phyloP scores from a whole-genome alignment of 2,113 vertebrate genomes.

The Mustelus asterias region DNA sequence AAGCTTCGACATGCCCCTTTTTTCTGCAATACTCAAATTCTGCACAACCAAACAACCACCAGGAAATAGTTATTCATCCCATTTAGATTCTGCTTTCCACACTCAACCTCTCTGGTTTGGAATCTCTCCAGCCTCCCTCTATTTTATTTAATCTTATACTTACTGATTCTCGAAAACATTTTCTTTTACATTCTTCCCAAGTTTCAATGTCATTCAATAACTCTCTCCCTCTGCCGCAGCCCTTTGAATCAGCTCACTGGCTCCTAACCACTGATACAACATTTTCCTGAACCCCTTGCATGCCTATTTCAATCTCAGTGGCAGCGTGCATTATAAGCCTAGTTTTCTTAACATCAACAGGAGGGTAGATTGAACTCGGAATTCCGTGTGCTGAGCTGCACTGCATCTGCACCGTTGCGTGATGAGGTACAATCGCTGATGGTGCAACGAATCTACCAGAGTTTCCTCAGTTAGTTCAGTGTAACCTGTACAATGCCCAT shows the following conservation, averaged over 20 bases:
- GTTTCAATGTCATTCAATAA: not conserved
- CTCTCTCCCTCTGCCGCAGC: not conserved
- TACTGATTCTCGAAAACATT: not conserved
- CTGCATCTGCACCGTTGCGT: not conserved
- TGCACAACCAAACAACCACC: too few relatives aligned
- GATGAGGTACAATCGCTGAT: not conserved
- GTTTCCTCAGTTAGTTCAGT: not conserved
- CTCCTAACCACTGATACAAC: too few relatives aligned
- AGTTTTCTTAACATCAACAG: not conserved
- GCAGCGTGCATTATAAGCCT: not conserved
- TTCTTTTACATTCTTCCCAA: not conserved
- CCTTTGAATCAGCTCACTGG: not conserved
- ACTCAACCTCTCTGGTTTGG: not conserved
- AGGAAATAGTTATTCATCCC: not conserved
- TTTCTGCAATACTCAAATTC: too few relatives aligned
- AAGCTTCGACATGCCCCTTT: too few relatives aligned
- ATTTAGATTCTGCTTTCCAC: not conserved
- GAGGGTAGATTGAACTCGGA: not conserved
- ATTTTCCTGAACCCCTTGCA: not conserved
- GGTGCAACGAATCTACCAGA: not conserved
- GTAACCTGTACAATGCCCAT: not conserved
- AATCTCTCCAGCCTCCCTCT: not conserved
- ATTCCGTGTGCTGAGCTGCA: not conserved
- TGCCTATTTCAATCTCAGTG: not conserved
- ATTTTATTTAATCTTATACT: not conserved